phyloP scores from a whole-genome alignment of 1,140 invertebrate species.

The Phymorhynchus buccinoides region DNA sequence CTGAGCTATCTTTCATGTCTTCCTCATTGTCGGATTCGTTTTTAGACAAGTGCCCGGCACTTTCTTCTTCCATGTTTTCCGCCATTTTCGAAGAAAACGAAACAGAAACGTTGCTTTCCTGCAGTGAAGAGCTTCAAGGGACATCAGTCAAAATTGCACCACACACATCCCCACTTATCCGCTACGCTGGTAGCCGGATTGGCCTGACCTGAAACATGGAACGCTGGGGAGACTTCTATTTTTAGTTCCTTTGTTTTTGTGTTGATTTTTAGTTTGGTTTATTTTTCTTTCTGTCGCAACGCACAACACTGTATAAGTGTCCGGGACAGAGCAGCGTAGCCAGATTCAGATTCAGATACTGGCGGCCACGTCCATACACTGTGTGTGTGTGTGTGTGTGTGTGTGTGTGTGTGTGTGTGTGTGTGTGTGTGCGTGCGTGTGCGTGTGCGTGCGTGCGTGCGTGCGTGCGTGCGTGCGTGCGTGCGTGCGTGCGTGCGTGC shows the following conservation, averaged over 20 bases:
- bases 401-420: not conserved
- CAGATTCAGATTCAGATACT: no score
- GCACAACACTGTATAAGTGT: no score
- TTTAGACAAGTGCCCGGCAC: not conserved
- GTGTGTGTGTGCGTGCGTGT: not conserved
- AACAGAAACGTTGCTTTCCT: slow-evolving; percentile 5
- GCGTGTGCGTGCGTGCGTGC: not conserved
- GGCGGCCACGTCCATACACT: no score
- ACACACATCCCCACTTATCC: not conserved
- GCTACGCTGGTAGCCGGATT: no score
- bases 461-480: not conserved
- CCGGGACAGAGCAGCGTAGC: no score
- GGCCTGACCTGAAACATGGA: no score
- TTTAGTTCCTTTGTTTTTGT: no score
- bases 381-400: not conserved
- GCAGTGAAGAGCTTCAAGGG: not conserved
- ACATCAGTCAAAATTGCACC: not conserved
- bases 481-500: not conserved
- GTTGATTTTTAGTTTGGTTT: no score
- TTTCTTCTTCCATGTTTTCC: slow-evolving; percentile 39
- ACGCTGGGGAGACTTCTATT: no score
- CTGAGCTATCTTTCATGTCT: slow-evolving; percentile 18
- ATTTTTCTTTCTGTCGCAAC: no score
- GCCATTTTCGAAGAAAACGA: slow-evolving; percentile 33
- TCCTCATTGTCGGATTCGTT: slow-evolving; percentile 20